Evolutionary conservation across 2,113 vertebrate species (phyloP), one percentile per base, ranked within the genome.

Genomic region (Tympanuchus pallidicinctus): DNA sequence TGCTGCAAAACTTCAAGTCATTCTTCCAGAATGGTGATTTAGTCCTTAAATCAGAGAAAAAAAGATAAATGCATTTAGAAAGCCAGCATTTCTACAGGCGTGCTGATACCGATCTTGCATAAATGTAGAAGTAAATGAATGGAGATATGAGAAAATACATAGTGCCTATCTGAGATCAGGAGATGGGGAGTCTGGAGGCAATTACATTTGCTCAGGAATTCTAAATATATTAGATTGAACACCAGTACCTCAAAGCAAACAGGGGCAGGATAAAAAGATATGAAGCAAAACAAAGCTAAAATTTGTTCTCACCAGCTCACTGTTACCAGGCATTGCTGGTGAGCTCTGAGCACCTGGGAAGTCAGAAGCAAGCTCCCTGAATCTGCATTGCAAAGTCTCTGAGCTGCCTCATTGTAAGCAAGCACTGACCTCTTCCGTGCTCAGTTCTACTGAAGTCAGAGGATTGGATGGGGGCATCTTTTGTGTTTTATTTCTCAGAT

Each of bases 91-190:
- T 94, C 77, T 90, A 75, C 81, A 93, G 77, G 86, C 73, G 63
- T 79, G 24, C 54, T 92, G 94, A 94, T 95, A 93, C 66, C 22
- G 59, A 93, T 96, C 96, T 90, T 95, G 94, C 89, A 95, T 96
- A 93, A 95, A 92, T 82, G 91, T 75, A 92, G 66, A 94, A 93
- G 77, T 50, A 93, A 94, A 96, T 94, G 71, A 94, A 96, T 77
- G 36, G 59, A 92, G 95, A 94, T 96, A 95, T 66, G 90, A 93
- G 78, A 90, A 96, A 96, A 92, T 90, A 89, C 90, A 61, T 32
- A 92, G 36, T 50, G 48, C 16, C 90, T 96, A 87, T 95, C 88
- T 92, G 66, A 92, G 52, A 96, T 95, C 83, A 89, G 92, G 67
- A 91, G 70, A 78, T 94, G 81, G n/a, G 54, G 77, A 93, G 83